A percentile compares a stretch with the other conserved stretches of the same genome.
Evolutionary conservation across 2,113 vertebrate species (phyloP).

Genomic region (Rhinoptilus africanus): DNA sequence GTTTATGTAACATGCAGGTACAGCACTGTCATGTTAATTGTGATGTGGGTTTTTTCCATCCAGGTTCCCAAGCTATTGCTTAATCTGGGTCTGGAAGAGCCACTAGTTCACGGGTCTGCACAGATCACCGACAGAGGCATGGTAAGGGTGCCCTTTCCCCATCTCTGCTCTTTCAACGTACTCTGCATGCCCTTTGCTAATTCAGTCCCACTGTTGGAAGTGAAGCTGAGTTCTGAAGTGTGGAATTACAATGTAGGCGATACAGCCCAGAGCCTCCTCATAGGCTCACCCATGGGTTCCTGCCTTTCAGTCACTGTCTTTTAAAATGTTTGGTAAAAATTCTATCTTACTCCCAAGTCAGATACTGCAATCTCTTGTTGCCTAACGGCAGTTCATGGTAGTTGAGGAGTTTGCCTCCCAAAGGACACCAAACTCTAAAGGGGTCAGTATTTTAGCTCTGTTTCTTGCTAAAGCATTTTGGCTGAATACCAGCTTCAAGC

Average conservation of each 20-base stretch:
- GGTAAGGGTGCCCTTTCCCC: slow-evolving; percentile 71
- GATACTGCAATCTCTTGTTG: neutral
- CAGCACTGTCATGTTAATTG: neutral
- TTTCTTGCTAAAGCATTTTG: neutral
- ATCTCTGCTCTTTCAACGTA: neutral
- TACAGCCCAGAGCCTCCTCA: neutral
- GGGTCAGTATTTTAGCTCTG: neutral
- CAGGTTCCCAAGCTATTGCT: slow-evolving; percentile 86
- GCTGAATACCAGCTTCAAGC: neutral
- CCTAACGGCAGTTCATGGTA: neutral
- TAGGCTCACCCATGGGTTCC: neutral
- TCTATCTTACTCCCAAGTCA: neutral
- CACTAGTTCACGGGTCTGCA: slow-evolving; percentile 84
- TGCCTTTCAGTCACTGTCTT: neutral
- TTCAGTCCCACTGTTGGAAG: neutral
- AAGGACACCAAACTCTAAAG: neutral
- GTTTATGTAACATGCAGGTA: neutral
- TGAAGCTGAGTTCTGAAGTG: neutral
- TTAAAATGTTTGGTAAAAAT: neutral
- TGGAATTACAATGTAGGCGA: neutral
- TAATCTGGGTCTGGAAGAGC: slow-evolving; percentile 82
- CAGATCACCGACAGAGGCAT: slow-evolving; percentile 84
- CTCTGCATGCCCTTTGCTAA: neutral
- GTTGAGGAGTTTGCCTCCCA: neutral
- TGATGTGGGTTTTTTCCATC: slow-evolving; percentile 16